phyloP scores from a whole-genome alignment of 2,113 vertebrate species.

The Gracilinanus agilis region DNA sequence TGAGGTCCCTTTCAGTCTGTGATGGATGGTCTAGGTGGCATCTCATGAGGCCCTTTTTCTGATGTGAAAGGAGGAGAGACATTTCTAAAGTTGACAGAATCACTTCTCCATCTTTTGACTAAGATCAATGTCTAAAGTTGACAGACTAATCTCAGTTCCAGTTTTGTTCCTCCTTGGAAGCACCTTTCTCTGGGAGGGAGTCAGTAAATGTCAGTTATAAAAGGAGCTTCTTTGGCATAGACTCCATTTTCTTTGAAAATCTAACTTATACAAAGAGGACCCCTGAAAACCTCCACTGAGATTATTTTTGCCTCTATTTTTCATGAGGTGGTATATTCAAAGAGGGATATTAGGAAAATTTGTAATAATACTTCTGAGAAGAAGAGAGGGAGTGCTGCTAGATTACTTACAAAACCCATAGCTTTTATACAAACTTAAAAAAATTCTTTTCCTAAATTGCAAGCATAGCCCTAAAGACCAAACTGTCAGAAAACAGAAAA shows the following conservation, averaged over 20 bases:
- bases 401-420: background rate
- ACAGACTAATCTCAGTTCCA: background rate
- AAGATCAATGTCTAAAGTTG: background rate
- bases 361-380: background rate
- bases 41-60: background rate
- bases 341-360: background rate
- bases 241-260: background rate
- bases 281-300: constrained; percentile 19
- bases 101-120: too few species aligned
- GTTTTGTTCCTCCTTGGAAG: background rate
- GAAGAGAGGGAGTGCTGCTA: background rate
- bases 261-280: background rate
- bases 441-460: background rate
- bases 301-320: constrained; percentile 49
- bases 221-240: background rate
- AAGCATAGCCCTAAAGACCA: background rate
- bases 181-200: background rate
- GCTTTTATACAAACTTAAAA: constrained; percentile 13
- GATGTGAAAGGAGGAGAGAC: background rate
- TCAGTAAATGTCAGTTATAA: background rate
- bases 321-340: constrained; percentile 43
- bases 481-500: constrained; percentile 33
- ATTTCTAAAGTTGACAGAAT: background rate
- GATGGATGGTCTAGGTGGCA: background rate
- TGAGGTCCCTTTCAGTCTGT: background rate